phyloP scores from a whole-genome alignment of 30 jellyfish, hydroid and myxozoan species.

The Clytia hemisphaerica region DNA sequence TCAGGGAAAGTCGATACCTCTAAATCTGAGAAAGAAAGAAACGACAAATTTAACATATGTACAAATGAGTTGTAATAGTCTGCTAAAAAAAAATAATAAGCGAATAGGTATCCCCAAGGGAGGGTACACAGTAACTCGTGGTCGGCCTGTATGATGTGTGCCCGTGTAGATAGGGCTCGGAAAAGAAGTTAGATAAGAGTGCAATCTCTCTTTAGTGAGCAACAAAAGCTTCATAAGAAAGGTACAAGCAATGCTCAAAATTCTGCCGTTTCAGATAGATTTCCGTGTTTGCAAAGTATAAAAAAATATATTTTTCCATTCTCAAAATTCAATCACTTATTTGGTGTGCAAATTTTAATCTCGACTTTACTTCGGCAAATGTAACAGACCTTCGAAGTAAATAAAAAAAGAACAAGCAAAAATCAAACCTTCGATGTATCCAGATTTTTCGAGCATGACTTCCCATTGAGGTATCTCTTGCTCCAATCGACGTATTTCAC shows the following conservation, averaged over 20 bases:
- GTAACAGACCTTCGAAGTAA: not conserved
- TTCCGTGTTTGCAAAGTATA: not conserved
- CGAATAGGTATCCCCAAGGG: not conserved
- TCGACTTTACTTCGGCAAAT: not conserved
- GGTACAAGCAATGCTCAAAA: no score
- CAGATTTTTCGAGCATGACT: slow-evolving; percentile 46
- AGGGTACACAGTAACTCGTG: not conserved
- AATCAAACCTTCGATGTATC: slow-evolving; percentile 13
- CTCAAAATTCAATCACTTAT: not conserved
- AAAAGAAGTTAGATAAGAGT: no score
- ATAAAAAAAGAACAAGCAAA: not conserved
- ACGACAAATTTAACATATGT: no score
- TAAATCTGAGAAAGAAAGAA: slow-evolving; percentile 40
- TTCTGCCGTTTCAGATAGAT: not conserved
- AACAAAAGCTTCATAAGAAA: no score
- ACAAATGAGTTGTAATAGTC: no score
- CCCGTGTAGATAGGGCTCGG: no score
- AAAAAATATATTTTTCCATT: not conserved
- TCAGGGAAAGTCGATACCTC: slow-evolving; percentile 53
- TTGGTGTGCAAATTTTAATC: not conserved
- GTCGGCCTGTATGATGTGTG: no score
- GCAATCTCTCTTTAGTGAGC: no score
- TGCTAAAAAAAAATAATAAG: no score
- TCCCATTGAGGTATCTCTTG: slow-evolving; percentile 89
- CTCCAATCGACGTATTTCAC: slow-evolving; percentile 73